Evolutionary conservation across 1,140 invertebrate species (phyloP).

Genomic region (Eueides isabella): DNA sequence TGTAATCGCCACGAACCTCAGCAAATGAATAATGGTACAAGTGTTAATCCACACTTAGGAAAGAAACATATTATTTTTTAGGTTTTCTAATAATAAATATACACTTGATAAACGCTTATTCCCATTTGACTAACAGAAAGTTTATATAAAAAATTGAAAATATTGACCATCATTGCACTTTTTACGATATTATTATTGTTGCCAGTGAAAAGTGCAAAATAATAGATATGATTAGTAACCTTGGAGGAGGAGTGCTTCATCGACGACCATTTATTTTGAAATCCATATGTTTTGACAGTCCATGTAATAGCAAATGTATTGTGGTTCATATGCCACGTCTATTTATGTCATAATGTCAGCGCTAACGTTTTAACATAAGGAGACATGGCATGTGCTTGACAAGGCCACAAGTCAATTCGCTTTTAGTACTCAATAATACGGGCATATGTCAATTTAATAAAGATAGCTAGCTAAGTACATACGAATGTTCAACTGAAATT

Average conservation of each 20-base stretch:
- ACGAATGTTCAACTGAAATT: no score
- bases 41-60: no score
- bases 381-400: conserved; percentile 34
- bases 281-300: neutral
- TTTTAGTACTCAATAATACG: neutral
- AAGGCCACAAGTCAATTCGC: conserved; percentile 36
- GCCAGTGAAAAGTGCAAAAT: no score
- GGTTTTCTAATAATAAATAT: no score
- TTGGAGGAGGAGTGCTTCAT: neutral
- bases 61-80: no score
- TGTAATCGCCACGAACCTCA: neutral
- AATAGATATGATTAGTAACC: no score
- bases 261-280: neutral
- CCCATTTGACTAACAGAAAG: no score
- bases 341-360: conserved; percentile 50
- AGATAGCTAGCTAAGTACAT: no score
- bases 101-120: no score
- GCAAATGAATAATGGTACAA: neutral
- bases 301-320: neutral
- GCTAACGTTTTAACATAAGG: conserved; percentile 40
- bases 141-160: no score
- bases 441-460: neutral
- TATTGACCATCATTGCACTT: no score
- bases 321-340: neutral
- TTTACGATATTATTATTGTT: no score